phyloP scores from a whole-genome alignment of 2,888 invertebrate genomes.

The Drosophila acutilabella region DNA sequence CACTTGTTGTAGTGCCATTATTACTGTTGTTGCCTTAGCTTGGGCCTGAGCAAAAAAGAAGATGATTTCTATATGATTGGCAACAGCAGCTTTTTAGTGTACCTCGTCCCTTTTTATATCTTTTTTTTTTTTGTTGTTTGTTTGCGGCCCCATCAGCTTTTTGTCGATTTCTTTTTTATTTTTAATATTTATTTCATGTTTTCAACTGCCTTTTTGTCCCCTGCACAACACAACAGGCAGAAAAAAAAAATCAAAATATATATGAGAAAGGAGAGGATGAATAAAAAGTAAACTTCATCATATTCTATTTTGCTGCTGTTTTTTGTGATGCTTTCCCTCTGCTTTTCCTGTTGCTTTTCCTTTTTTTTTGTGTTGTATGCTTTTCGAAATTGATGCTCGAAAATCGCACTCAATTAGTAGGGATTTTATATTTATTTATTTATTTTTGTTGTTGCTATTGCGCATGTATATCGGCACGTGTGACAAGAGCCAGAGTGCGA shows the following conservation, averaged over 20 bases:
- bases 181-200: constrained; percentile 72
- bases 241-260: background rate
- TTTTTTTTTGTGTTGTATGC: constrained; percentile 55
- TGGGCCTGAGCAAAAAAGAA: constrained; percentile 37
- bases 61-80: constrained; percentile 71
- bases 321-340: constrained; percentile 31
- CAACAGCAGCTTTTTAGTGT: constrained; percentile 77
- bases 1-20: constrained; percentile 59
- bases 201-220: constrained; percentile 56
- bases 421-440: constrained; percentile 81
- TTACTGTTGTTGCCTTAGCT: constrained; percentile 53
- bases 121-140: constrained; percentile 27
- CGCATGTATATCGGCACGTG: constrained; percentile 51
- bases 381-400: constrained; percentile 81
- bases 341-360: constrained; percentile 13
- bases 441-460: constrained; percentile 60
- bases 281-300: constrained; percentile 60
- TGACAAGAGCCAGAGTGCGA: constrained; percentile 40
- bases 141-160: constrained; percentile 60
- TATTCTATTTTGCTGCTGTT: constrained; percentile 60
- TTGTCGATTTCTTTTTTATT: constrained; percentile 53
- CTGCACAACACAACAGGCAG: constrained; percentile 19
- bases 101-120: constrained; percentile 54
- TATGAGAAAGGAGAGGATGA: constrained; percentile 1
- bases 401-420: constrained; percentile 80